These are phyloP conservation scores for Maylandia zebra DNA, from an alignment of 2,113 vertebrate genomes.

Conservation along the genomic window DNA sequence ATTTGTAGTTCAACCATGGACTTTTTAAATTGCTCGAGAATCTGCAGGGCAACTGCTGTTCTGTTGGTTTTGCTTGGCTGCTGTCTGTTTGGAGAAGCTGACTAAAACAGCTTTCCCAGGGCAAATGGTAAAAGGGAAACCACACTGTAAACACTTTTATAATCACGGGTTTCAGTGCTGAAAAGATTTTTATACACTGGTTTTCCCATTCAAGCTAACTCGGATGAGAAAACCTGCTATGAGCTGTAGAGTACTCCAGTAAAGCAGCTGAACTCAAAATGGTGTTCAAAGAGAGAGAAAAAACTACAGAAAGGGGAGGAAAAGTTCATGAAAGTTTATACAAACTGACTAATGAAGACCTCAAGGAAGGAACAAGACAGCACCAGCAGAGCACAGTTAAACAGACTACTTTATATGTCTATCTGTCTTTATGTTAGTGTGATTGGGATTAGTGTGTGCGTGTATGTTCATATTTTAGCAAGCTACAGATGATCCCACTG, in stretches of 20 bases:
- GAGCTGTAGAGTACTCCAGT: not conserved
- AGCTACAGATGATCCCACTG: not conserved
- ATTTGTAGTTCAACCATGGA: conserved; percentile 7
- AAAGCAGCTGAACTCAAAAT: not conserved
- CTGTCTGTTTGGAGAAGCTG: conserved; percentile 1
- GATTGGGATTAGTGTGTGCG: not conserved
- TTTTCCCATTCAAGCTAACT: conserved; percentile 4
- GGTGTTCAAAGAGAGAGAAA: not conserved
- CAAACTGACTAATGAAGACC: conserved; percentile 34
- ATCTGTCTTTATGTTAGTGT: not conserved
- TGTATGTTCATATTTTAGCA: not conserved
- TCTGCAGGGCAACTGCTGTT: not conserved
- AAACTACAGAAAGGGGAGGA: not conserved
- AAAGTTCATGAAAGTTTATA: conserved; percentile 2
- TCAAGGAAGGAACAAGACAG: conserved; percentile 41
- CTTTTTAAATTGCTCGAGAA: conserved; percentile 1
- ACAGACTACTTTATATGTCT: not conserved
- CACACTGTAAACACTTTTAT: conserved; percentile 32
- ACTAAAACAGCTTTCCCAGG: not conserved
- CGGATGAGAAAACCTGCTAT: not conserved
- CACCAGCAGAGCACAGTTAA: conserved; percentile 46
- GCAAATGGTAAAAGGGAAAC: conserved; percentile 3
- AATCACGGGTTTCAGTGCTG: conserved; percentile 4
- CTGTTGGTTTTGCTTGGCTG: conserved; percentile 8
- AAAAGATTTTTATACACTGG: conserved; percentile 37